Conservation (phyloP, 2,797 vertebrate genomes). For the Eulemur albifrons region DNA sequence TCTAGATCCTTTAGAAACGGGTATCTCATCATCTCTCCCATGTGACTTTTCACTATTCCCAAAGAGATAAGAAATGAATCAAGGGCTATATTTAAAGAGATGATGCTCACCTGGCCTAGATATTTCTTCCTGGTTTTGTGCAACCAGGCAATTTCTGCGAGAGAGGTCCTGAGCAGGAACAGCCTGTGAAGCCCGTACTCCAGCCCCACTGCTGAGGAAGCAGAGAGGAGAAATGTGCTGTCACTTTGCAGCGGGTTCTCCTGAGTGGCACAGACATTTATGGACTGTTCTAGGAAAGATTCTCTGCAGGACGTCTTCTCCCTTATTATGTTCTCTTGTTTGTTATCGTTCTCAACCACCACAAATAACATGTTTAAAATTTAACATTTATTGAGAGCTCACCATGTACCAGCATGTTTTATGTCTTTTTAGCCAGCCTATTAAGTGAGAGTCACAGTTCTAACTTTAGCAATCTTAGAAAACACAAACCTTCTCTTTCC, state of each 20-base stretch:
- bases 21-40: not conserved
- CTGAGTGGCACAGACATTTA: not conserved
- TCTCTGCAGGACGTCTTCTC: not conserved
- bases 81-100: not conserved
- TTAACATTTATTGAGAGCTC: not conserved
- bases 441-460: not conserved
- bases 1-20: not conserved
- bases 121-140: conserved; percentile 1
- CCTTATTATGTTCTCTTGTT: not conserved
- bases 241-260: not conserved
- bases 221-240: not conserved
- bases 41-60: not conserved
- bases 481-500: not conserved
- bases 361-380: not conserved
- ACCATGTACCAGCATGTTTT: not conserved
- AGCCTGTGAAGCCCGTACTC: not conserved
- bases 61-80: not conserved
- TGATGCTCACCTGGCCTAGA: not conserved
- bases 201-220: not conserved
- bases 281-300: not conserved
- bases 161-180: not conserved
- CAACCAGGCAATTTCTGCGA: not conserved
- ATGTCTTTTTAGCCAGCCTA: not conserved
- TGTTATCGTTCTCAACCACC: not conserved
- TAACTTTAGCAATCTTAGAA: not conserved